Conservation (phyloP, 2,888 invertebrate species). For the Harpalus rubripes region DNA sequence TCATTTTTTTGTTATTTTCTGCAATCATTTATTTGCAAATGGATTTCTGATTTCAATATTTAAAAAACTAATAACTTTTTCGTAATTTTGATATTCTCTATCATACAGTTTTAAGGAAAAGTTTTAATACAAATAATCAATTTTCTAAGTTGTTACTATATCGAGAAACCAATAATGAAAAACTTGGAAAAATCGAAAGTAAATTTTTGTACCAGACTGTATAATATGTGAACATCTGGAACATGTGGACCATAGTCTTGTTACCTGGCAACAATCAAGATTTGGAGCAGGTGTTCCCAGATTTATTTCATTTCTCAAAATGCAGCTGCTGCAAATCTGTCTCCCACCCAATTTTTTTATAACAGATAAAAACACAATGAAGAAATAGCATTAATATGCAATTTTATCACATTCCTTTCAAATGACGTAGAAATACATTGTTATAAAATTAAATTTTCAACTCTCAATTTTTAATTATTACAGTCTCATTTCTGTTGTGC, state of each 20-base stretch:
- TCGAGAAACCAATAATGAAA: background rate
- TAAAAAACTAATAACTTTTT: too few species aligned
- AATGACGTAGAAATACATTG: conserved; percentile 2
- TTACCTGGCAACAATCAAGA: conserved; percentile 41
- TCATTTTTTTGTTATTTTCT: too few species aligned
- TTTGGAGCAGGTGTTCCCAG: conserved; percentile 34
- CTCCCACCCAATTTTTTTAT: background rate
- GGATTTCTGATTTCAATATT: too few species aligned
- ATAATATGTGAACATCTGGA: conserved; percentile 19
- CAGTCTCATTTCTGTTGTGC: conserved; percentile 12
- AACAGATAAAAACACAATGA: background rate
- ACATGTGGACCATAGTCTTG: conserved; percentile 24
- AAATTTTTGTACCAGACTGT: conserved; percentile 8
- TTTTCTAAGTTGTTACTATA: too few species aligned
- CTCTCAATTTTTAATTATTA: conserved; percentile 19
- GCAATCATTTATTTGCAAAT: too few species aligned
- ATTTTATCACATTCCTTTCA: background rate
- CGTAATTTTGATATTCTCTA: too few species aligned
- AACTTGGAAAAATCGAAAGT: background rate
- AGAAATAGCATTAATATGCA: background rate
- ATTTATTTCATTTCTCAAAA: conserved; percentile 1
- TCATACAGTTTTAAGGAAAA: too few species aligned
- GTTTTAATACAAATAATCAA: too few species aligned
- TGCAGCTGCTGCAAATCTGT: conserved; percentile 7
- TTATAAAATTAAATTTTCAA: background rate